A percentile compares a stretch with the other conserved stretches of the same genome.
These are phyloP conservation scores for Zootermopsis nevadensis DNA, from an alignment of 2,888 invertebrate genomes.

Conservation along the genomic window DNA sequence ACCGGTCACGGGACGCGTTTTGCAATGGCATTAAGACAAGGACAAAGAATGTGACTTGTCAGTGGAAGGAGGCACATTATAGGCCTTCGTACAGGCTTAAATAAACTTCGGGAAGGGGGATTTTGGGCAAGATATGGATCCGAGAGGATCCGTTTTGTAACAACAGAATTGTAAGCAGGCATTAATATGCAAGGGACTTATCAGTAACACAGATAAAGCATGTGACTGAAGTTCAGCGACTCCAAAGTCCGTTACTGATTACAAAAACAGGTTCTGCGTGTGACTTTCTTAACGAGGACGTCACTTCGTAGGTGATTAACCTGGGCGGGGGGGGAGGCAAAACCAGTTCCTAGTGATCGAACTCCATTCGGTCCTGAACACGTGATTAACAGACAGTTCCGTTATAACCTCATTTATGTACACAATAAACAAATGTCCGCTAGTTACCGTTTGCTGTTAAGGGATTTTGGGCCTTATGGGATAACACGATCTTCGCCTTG, in stretches of 20 bases:
- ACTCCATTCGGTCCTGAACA: too few relatives aligned
- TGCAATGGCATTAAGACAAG: conserved; percentile 27
- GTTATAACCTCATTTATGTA: too few relatives aligned
- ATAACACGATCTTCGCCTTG: too few relatives aligned
- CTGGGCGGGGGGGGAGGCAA: not conserved
- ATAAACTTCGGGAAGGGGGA: not conserved
- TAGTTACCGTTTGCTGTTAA: too few relatives aligned
- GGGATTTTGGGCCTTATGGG: too few relatives aligned
- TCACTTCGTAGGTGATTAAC: not conserved
- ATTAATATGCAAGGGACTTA: not conserved
- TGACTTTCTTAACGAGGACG: not conserved
- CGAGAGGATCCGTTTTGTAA: not conserved
- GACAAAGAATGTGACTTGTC: conserved; percentile 14
- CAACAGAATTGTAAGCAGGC: not conserved
- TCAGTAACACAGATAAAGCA: not conserved
- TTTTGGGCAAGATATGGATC: not conserved
- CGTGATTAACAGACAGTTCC: too few relatives aligned
- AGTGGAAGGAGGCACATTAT: not conserved
- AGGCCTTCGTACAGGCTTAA: not conserved
- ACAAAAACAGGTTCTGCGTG: not conserved
- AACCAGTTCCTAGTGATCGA: too few relatives aligned
- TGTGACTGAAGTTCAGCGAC: not conserved
- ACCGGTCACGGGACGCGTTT: not conserved
- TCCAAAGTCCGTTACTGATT: not conserved
- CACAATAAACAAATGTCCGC: too few relatives aligned